These are phyloP conservation scores for Diorhabda carinulata DNA, from an alignment of 1,140 invertebrate species.

Conservation along the genomic window DNA sequence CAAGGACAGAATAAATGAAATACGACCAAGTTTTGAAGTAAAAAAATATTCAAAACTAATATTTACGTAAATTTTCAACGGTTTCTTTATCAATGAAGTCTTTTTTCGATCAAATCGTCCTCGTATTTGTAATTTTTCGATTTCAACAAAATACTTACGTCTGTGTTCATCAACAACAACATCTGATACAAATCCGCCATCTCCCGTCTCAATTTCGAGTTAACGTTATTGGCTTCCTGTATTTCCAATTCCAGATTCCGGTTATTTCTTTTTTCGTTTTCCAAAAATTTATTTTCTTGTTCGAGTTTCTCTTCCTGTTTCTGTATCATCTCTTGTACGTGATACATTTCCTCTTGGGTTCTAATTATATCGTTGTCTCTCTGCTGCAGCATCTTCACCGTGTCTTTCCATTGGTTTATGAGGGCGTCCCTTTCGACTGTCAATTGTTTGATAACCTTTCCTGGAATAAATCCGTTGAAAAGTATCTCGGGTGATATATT, in stretches of 20 bases:
- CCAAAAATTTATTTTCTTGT: conserved; percentile 41
- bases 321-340: conserved; percentile 27
- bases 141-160: conserved; percentile 26
- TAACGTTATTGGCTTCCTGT: conserved; percentile 29
- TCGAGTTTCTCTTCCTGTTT: conserved; percentile 36
- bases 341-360: conserved; percentile 42
- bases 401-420: conserved; percentile 50
- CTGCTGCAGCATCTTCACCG: conserved; percentile 54
- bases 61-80: too few species aligned
- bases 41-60: too few species aligned
- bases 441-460: conserved; percentile 40
- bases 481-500: too few species aligned
- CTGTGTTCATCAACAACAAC: conserved; percentile 27
- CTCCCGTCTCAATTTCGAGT: conserved; percentile 33
- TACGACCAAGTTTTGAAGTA: too few species aligned
- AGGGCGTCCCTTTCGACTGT: conserved; percentile 37
- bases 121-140: too few species aligned
- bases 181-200: conserved; percentile 31
- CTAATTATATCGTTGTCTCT: conserved; percentile 53
- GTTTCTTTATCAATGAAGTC: too few species aligned
- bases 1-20: too few species aligned
- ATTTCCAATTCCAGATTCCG: conserved; percentile 36
- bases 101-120: too few species aligned
- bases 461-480: conserved; percentile 18
- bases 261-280: conserved; percentile 42